Conservation (phyloP, 2,888 invertebrate species). For the Drosophila subquinaria region DNA sequence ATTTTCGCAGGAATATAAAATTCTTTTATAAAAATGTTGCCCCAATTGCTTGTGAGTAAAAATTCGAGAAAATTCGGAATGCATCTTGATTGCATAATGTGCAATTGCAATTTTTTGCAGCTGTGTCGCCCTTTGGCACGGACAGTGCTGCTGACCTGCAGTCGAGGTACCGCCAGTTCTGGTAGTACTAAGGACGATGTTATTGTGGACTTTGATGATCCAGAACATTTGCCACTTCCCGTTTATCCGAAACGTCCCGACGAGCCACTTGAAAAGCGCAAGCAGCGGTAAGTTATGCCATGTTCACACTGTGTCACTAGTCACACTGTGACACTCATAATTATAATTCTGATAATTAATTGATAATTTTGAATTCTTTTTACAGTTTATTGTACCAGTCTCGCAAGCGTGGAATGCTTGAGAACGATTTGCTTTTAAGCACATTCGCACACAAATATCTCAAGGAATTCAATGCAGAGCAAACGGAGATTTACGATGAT, state of each 20-base stretch:
- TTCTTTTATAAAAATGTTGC: constrained; percentile 31
- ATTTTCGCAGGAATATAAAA: constrained; percentile 6
- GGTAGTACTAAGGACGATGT: constrained; percentile 34
- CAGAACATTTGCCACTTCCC: constrained; percentile 86
- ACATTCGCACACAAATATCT: constrained; percentile 95
- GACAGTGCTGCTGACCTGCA: constrained; percentile 37
- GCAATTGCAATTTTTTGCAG: constrained; percentile 40
- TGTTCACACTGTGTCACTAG: background rate
- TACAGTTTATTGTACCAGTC: constrained; percentile 96
- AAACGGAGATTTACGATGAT: constrained; percentile 93
- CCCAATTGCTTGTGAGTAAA: constrained; percentile 39
- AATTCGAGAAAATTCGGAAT: background rate
- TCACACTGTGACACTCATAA: background rate
- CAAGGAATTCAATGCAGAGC: constrained; percentile 88
- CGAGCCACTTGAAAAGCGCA: constrained; percentile 88
- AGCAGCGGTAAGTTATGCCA: constrained; percentile 87
- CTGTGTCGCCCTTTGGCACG: constrained; percentile 39
- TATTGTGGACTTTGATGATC: constrained; percentile 80
- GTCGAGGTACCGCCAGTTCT: constrained; percentile 11
- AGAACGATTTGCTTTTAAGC: constrained; percentile 95
- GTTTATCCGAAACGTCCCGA: constrained; percentile 87
- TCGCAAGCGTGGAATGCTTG: constrained; percentile 97
- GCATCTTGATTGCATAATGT: constrained; percentile 15
- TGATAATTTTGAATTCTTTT: background rate
- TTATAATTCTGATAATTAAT: background rate